These are phyloP conservation scores for Xiphorhynchus erythropygius DNA, from an alignment of 2,797 vertebrate genomes.

Conservation along the genomic window DNA sequence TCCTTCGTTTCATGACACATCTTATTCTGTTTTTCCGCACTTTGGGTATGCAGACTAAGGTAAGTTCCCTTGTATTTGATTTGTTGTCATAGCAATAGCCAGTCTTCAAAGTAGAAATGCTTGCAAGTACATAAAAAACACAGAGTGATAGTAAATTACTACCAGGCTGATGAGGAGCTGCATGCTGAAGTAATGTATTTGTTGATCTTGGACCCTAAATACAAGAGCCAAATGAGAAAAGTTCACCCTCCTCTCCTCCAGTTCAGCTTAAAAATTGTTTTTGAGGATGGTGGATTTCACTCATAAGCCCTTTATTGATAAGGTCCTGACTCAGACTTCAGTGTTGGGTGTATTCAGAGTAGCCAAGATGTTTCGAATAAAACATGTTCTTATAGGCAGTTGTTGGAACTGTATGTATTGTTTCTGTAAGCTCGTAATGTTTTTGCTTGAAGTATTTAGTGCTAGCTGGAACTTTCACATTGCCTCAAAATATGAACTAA, in stretches of 20 bases:
- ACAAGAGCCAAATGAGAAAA: neutral
- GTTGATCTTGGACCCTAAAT: neutral
- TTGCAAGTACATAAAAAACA: neutral
- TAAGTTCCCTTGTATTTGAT: constrained; percentile 42
- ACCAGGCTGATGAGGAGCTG: neutral
- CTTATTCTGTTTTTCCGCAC: constrained; percentile 92
- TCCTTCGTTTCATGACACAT: constrained; percentile 95
- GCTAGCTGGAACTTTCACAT: neutral
- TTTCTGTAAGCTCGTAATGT: neutral
- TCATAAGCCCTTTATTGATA: neutral
- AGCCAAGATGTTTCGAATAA: neutral
- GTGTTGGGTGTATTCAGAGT: neutral
- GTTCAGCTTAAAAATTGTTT: neutral
- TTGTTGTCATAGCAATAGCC: neutral
- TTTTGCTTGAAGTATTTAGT: neutral
- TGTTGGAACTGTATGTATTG: neutral
- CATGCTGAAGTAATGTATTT: neutral
- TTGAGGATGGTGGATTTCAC: neutral
- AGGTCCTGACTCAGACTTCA: neutral
- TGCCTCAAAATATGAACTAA: neutral
- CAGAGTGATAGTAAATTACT: neutral
- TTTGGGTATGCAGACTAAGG: constrained; percentile 91
- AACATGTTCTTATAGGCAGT: neutral
- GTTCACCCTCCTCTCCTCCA: neutral
- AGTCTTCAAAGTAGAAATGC: neutral